phyloP scores from a whole-genome alignment of 2,888 invertebrate species.

The Patella depressa region DNA sequence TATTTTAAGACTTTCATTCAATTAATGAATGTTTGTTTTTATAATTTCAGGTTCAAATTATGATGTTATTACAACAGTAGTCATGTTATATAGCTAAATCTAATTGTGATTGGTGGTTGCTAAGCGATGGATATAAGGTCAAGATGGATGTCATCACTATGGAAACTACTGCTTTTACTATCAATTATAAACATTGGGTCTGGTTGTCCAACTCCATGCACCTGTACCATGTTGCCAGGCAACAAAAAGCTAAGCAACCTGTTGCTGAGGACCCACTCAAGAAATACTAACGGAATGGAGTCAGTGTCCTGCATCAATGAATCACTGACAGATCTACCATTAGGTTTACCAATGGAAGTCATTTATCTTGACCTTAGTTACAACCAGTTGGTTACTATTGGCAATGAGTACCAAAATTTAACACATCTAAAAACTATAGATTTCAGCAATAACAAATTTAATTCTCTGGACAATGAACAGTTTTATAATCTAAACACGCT shows the following conservation, averaged over 20 bases:
- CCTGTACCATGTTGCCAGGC: background rate
- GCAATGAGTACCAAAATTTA: slow-evolving; percentile 30
- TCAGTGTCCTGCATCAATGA: slow-evolving; percentile 35
- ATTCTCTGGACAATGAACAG: background rate
- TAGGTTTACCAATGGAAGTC: slow-evolving; percentile 34
- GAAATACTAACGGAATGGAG: too few relatives aligned
- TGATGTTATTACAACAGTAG: too few relatives aligned
- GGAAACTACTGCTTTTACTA: background rate
- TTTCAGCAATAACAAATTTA: slow-evolving; percentile 32
- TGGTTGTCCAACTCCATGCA: background rate
- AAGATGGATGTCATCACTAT: background rate
- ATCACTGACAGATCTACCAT: slow-evolving; percentile 39
- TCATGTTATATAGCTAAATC: background rate
- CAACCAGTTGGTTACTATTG: slow-evolving; percentile 22
- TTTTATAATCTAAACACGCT: slow-evolving; percentile 13
- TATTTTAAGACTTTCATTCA: too few relatives aligned
- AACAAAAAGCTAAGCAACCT: background rate
- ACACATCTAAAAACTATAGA: slow-evolving; percentile 25
- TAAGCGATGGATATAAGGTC: background rate
- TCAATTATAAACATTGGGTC: background rate
- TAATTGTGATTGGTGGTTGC: background rate
- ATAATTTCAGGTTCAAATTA: too few relatives aligned
- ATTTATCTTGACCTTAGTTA: slow-evolving; percentile 27
- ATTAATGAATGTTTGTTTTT: too few relatives aligned
- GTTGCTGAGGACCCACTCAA: background rate